Evolutionary conservation across 2,113 vertebrate genomes (phyloP), one percentile per base, ranked within the genome.

Genomic region (Acrocephalus kingi): DNA sequence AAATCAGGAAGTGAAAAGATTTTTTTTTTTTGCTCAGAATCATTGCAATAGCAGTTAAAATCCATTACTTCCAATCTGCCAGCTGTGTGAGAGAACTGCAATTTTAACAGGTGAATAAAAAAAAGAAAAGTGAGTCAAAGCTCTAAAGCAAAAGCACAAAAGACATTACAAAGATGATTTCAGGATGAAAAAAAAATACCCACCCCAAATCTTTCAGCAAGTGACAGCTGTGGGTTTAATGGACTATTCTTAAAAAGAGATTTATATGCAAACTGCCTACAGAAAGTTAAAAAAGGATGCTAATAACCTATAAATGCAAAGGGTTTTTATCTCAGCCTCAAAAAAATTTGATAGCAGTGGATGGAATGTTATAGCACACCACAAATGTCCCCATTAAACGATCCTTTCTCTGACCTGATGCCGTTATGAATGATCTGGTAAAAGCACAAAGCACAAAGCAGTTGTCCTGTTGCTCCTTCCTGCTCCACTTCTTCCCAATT

Each of bases 221-320:
- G 63, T 90, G 84, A 96, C 91, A 97, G 93, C 82, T 94, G 87
- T 62, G 85, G 75, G 90, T 93, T 96, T 95, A 95, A 96, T 77
- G 85, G 87, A 91, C 74, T 83, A 55, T 35, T 94, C 87, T 91
- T 93, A 91, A 95, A 95, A 91, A 37, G 59, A 95, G 55, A 93
- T 96, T 90, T 94, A 85, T 85, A 93, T 86, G 87, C 92, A 94
- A 96, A 88, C 91, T 86, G 84, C 84, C 75, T 75, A 90, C 90
- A 82, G 78, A 94, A 95, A 91, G 84, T 87, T 77, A 84, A 86
- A 93, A 73, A 87, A 63, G 43, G 72, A 81, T 81, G 45, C 49
- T 87, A 93, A 66, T 93, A 90, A 93, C 74, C 58, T 83, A 49
- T 46, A 88, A 94, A 85, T 71, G 71, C 10, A 11, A 80, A 94